Base-by-base conservation (phyloP, 2,888 invertebrate species). In the Lycia hirtaria region DNA sequence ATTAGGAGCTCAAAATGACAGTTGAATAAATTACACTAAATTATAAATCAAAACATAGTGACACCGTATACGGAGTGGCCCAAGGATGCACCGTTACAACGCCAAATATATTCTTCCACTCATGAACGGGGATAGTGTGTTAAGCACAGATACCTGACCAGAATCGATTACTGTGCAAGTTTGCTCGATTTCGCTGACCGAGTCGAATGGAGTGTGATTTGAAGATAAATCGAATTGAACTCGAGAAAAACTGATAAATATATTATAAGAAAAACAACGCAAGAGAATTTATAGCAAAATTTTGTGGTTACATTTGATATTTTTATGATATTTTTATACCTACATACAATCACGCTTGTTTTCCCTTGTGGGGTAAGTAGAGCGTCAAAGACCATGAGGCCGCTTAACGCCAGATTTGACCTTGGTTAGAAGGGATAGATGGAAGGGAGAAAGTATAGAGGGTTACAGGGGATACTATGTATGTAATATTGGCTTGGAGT, bases 91-190 rank as follows among this genome's bases (percentile, higher is more conserved):
- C 81, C 81, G 82, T 82, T 83, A 80, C 69, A 63, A 71, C 63
- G 76, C 73, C 76, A 78, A 76, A 76, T 73, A 73, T 67, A 76
- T 69, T 72, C 75, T 71, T 72, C 72, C 68, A 75, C 73, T 65
- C 64, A 30, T 64, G 60, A 85, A 75, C 74, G 79, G 62, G 85
- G 80, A 79, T 75, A 86, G 79, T 85, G 72, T 84, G 86, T 79
- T 83, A 80, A 81, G 76, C 73, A 67, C 73, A 72, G 65, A 65
- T 74, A 80, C 86, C 77, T 84, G 87, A 83, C 72, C 55, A 68
- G 86, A 80, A 83, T 85, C 72, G 64, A 74, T 72, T 69, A 73
- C 67, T 60, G 56, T 17, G 30, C 44, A 43, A 43, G 26, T 32
- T 55, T 60, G 62, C 69, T 75, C 72, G 79, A 77, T 80, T 82